A percentile compares a stretch with the other conserved stretches of the same genome.
Conservation (phyloP, 2,797 vertebrate genomes). For the Alosa sapidissima region DNA sequence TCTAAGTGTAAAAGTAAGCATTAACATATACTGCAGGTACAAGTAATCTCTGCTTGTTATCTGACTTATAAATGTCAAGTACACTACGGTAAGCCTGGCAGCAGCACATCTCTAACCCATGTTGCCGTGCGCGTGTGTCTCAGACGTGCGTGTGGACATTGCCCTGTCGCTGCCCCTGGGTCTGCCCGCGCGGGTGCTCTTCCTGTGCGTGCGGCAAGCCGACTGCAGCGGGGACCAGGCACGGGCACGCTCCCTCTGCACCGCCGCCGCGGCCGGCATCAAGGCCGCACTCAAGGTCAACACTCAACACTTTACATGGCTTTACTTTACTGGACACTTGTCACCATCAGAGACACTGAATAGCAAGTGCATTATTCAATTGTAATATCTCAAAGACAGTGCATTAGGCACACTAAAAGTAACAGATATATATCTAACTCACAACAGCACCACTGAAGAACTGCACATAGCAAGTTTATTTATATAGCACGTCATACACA, state of each 20-base stretch:
- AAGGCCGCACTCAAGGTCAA: slow-evolving; percentile 80
- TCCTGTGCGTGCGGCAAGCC: slow-evolving; percentile 75
- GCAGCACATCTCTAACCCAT: background rate
- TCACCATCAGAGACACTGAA: background rate
- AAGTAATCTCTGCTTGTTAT: background rate
- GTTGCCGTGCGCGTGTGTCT: background rate
- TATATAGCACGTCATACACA: too few species aligned
- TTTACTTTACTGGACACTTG: background rate
- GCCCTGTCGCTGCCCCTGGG: slow-evolving; percentile 66
- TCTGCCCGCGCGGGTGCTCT: slow-evolving; percentile 73
- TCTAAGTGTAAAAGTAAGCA: too few species aligned
- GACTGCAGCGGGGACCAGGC: slow-evolving; percentile 67
- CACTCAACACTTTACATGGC: background rate
- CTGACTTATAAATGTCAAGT: background rate
- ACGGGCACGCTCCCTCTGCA: slow-evolving; percentile 63
- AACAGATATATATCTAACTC: background rate
- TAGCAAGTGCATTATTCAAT: background rate
- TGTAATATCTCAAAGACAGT: background rate
- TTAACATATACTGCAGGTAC: background rate
- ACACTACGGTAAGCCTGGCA: background rate
- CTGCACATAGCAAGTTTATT: background rate
- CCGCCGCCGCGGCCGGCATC: slow-evolving; percentile 62
- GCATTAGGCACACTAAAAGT: background rate
- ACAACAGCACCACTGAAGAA: background rate
- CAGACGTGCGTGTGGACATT: slow-evolving; percentile 71